Evolutionary conservation across 2,888 invertebrate genomes (phyloP), one percentile per base, ranked within the genome.

Genomic region (Drosophila borealis): DNA sequence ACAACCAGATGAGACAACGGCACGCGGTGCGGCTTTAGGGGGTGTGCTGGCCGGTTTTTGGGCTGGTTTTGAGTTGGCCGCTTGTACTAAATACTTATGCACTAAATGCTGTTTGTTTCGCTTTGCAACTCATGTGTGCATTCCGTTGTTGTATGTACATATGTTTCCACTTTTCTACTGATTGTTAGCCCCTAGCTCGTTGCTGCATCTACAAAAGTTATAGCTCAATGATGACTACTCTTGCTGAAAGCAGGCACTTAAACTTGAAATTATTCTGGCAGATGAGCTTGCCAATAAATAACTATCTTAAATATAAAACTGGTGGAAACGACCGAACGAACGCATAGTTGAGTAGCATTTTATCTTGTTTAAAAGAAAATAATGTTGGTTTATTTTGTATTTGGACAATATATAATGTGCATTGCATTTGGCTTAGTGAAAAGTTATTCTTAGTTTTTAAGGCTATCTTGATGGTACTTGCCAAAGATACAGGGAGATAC

Each of bases 101-200:
- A 80, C 85, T 81, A 84, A 84, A 87, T 81, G 88, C 81, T 74
- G 76, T 81, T 80, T 87, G 73, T 78, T 83, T 74, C 60, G 48
- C 69, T 51, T 36, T 49, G 56, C 74, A 49, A 59, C 44, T 62
- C 67, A 59, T 61, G 64, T 71, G 68, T 54, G 69, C 42, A 55
- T 41, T 46, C 55, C 46, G 50, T 56, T 68, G 53, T 48, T 65
- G 65, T 48, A 49, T 59, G 44, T 46, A n/a, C n/a, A n/a, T n/a
- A 17, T 17, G 29, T 8, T 29, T 29, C 29, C 8, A 29, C 29
- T 2, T 29, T 29, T 8, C 29, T 8, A 29, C 13, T 41, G 49
- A 41, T 57, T 76, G 57, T 48, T 61, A 42, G 46, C 48, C 45
- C 41, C 39, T 21, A 50, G 29, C 25, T 39, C 14, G 14, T 25